phyloP scores from a whole-genome alignment of 2,888 invertebrate genomes.

The Ornithoptera priamus region DNA sequence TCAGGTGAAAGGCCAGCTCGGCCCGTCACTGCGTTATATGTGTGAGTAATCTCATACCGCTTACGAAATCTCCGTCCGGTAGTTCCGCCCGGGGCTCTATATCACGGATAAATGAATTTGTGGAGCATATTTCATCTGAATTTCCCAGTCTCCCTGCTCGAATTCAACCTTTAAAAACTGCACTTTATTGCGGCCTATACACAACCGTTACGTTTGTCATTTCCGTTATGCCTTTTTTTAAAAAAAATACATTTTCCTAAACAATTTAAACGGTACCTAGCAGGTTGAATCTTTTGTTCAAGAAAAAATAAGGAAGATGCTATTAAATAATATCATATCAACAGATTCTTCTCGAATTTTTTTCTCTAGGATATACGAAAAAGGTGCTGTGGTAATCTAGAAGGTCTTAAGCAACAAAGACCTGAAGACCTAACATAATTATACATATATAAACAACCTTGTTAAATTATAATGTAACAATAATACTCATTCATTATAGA shows the following conservation, averaged over 20 bases:
- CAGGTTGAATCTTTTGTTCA: too few species aligned
- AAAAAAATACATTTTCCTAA: not conserved
- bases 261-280: not conserved
- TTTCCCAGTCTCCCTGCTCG: constrained; percentile 8
- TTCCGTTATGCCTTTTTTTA: not conserved
- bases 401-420: too few species aligned
- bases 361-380: too few species aligned
- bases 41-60: not conserved
- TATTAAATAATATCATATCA: too few species aligned
- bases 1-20: not conserved
- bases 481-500: too few species aligned
- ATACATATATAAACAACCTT: too few species aligned
- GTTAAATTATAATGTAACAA: too few species aligned
- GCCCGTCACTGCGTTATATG: not conserved
- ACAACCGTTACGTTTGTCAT: constrained; percentile 4
- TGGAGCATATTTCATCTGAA: constrained; percentile 26
- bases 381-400: too few species aligned
- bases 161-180: constrained; percentile 11
- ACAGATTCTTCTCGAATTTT: too few species aligned
- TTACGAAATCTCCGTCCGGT: constrained; percentile 14
- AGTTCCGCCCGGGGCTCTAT: constrained; percentile 13
- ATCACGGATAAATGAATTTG: constrained; percentile 26
- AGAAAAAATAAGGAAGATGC: too few species aligned
- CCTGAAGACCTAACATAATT: too few species aligned
- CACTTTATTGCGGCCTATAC: constrained; percentile 17